These are phyloP conservation scores for Coregonus clupeaformis DNA, from an alignment of 2,113 vertebrate species.

Conservation along the genomic window DNA sequence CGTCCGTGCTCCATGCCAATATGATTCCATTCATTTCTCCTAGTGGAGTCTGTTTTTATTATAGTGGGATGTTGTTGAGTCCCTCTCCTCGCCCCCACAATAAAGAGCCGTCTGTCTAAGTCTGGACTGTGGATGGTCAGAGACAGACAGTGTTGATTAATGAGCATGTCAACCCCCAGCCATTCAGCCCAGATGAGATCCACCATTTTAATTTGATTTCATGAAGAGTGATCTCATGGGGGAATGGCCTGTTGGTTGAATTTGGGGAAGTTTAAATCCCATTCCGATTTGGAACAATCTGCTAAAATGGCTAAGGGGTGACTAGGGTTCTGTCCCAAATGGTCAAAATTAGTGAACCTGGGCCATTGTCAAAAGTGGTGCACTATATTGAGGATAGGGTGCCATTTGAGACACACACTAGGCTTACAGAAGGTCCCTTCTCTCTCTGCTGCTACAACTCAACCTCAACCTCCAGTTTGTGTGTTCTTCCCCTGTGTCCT, in stretches of 20 bases:
- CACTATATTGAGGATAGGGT: not conserved
- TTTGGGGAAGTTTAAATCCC: not conserved
- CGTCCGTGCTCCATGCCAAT: too few relatives aligned
- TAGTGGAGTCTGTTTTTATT: slow-evolving; percentile 1
- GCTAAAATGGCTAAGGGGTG: not conserved
- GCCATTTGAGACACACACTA: not conserved
- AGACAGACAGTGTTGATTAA: slow-evolving; percentile 3
- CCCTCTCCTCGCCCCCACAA: not conserved
- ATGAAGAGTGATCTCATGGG: not conserved
- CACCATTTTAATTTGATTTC: not conserved
- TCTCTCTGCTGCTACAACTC: not conserved
- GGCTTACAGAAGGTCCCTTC: not conserved
- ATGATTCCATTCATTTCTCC: not conserved
- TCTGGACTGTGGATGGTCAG: not conserved
- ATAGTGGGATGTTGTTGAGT: not conserved
- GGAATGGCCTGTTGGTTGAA: not conserved
- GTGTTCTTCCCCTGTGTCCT: not conserved
- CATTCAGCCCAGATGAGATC: not conserved
- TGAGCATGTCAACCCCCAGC: not conserved
- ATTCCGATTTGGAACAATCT: not conserved
- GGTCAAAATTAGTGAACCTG: not conserved
- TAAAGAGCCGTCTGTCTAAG: not conserved
- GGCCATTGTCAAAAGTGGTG: not conserved
- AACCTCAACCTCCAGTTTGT: not conserved
- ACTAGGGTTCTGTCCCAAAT: not conserved